Base-by-base conservation (phyloP, 2,113 vertebrate genomes). In the Halichoeres trimaculatus region DNA sequence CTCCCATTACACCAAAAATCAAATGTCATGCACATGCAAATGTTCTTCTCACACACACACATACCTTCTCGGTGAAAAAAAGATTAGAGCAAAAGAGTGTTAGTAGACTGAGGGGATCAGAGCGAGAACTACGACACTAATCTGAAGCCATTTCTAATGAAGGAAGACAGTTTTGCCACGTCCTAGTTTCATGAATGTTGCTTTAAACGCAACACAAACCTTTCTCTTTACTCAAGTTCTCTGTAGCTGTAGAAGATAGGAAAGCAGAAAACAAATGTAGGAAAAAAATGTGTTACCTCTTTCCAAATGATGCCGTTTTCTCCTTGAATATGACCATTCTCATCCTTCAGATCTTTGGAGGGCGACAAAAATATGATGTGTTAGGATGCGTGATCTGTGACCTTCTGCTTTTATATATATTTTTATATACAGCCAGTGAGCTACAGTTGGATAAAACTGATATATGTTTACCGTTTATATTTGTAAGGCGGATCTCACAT, bases 401-500 rank as follows among this genome's bases (percentile, higher is more conserved):
- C 30, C 30, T 30, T 4, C 30, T 30, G 30, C 30, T 30, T 6
- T 30, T 30, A 30, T 4, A 30, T 30, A n/a, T n/a, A n/a, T n/a
- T n/a, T n/a, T n/a, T n/a, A n/a, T n/a, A n/a, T n/a, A n/a, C 56
- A 34, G 19, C 22, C 11, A 23, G 22, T 8, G 50, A 61, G 23
- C 14, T 34, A 50, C 10, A 13, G 40, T 41, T 14, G 12, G 10
- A 16, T 43, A 17, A 14, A 43, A 17, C 11, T 40, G 23, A 0
- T 30, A 4, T 40, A 70, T 23, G 17, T 90, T 89, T 90, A 93
- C 93, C n/a, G 16, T 47, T 72, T 34, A 94, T 86, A 78, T 91
- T 94, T 52, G 36, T 80, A 23, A 95, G 92, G 38, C 83, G 90
- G 35, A 95, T 92, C 82, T 89, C 76, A 69, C 94, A 95, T 1